Evolutionary conservation across 2,797 vertebrate species (phyloP), one percentile per base, ranked within the genome.

Genomic region (Protosalanx chinensis): DNA sequence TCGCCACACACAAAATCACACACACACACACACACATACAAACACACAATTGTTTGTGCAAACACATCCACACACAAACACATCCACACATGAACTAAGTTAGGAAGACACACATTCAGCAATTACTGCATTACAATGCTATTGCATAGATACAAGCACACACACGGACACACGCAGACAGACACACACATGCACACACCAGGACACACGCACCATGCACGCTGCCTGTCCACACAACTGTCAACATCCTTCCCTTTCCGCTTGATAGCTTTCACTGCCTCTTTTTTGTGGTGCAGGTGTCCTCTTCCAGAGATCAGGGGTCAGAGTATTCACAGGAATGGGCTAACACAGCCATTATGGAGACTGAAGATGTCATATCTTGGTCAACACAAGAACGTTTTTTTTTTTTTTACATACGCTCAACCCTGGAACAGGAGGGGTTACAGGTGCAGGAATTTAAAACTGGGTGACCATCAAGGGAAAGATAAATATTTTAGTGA

Each of bases 281-380:
- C 33, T 6, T n/a, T 29, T 60, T 60, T 60, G 58, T 60, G 58
- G 20, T 60, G 61, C 61, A 64, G 61, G 61, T 64, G 61, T 64
- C 61, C 61, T 33, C 29, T 37, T 18, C 62, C 30, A 33, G 27
- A 37, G 81, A 81, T 88, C 83, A 84, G 76, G 81, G 88, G 86
- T 46, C 10, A 32, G 30, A 62, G 62, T 3, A 16, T 30, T 15
- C 15, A 29, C 41, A 30, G 23, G 65, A 37, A 20, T 83, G 84
- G 86, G 41, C 88, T 87, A 89, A 89, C 51, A 87, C 78, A 82
- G 67, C 71, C 72, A 82, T 89, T 88, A 86, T 72, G 84, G 84
- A 81, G 64, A 76, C 72, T 27, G 27, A 68, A 73, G 85, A 88
- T 84, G 81, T 83, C 72, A 68, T 16, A 16, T 5, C 15, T 18